Base-by-base conservation (phyloP, 2,797 vertebrate species). In the Gephyroberyx darwinii region DNA sequence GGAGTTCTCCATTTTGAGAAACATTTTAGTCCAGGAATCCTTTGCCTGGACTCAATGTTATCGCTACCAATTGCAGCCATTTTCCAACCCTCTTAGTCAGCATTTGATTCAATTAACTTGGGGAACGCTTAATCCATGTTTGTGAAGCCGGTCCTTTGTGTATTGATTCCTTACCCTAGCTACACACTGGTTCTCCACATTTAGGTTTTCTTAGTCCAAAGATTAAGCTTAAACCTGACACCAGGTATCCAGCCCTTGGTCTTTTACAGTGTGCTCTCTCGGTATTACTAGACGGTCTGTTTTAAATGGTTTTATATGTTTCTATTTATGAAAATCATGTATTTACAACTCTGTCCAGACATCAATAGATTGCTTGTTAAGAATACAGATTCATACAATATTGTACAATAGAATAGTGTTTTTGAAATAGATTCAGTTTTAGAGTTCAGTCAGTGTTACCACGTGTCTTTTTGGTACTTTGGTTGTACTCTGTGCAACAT, bases 231-330 rank as follows among this genome's bases (percentile, higher is more conserved):
- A 6, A 45, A 39, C 48, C 77, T 69, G 66, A 57, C 53, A 45
- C 68, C 69, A 68, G 64, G 78, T 84, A 79, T 87, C 72, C 80
- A 81, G 64, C 78, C 82, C 80, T 51, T 48, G n/a, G 61, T 76
- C 72, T 82, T 87, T 86, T 83, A 79, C 69, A 75, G 69, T 83
- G 78, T 84, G 74, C 75, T 88, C 65, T 82, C 81, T 86, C 80
- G 80, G 66, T 69, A 58, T 87, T 81, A 76, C 77, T 77, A 78
- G 75, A 82, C 56, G 0, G 61, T 82, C 75, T 76, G 85, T 90
- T 93, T 85, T 85, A 84, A 89, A 89, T 86, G 78, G 80, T 91
- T 92, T 92, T 91, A 76, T 91, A 91, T 88, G 87, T 92, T 93
- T 93, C 81, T 93, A 90, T 92, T 91, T 89, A 91, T 86, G 82